Percentiles rank a stretch among this genome's conserved stretches.
phyloP scores from a whole-genome alignment of 2,797 vertebrate genomes.

The Mareca strepera region DNA sequence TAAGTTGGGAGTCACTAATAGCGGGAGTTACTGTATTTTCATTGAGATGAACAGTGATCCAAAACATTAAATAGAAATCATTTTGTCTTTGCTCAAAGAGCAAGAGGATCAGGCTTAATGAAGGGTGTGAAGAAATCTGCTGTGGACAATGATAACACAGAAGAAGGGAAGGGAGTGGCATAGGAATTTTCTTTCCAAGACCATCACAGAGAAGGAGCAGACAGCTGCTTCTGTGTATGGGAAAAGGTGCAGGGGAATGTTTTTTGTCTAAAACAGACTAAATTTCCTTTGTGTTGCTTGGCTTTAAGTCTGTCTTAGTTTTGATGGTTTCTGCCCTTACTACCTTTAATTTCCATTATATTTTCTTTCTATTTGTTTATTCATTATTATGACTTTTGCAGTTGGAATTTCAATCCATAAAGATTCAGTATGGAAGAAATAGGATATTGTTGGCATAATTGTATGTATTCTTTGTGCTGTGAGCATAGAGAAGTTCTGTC shows the following conservation, averaged over 20 bases:
- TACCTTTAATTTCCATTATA: background rate
- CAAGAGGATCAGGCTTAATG: constrained; percentile 42
- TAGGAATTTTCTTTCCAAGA: constrained; percentile 15
- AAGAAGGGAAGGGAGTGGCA: constrained; percentile 35
- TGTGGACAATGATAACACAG: constrained; percentile 44
- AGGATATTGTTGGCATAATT: background rate
- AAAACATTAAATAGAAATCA: constrained; percentile 54
- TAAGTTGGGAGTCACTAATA: constrained; percentile 61
- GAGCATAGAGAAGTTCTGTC: background rate
- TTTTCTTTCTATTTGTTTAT: background rate
- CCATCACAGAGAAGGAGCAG: constrained; percentile 5
- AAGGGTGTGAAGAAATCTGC: constrained; percentile 65
- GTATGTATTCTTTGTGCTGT: background rate
- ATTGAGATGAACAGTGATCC: constrained; percentile 32
- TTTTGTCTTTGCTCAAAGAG: constrained; percentile 44
- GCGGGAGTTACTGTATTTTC: constrained; percentile 63
- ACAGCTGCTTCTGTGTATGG: constrained; percentile 21
- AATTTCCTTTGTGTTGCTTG: constrained; percentile 34
- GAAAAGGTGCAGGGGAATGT: constrained; percentile 24
- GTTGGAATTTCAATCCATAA: background rate
- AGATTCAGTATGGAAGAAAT: background rate
- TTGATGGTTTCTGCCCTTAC: background rate
- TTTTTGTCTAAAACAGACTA: constrained; percentile 49
- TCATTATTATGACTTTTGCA: background rate
- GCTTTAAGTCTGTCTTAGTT: background rate